These are phyloP conservation scores for Pocillopora meandrina DNA, from an alignment of 92 coral and sea anemone genomes.

Conservation along the genomic window DNA sequence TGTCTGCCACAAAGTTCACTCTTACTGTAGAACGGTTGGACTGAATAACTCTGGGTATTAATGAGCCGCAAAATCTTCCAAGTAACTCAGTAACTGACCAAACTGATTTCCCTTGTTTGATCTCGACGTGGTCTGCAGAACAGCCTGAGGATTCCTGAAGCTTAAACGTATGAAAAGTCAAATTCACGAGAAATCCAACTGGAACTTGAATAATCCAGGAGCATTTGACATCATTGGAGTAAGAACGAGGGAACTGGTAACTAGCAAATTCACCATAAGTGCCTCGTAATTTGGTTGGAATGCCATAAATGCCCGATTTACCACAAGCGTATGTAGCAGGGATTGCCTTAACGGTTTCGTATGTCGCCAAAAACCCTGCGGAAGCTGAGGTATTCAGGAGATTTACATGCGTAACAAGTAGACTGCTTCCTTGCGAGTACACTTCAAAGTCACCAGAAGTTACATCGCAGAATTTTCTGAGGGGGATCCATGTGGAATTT, in stretches of 20 bases:
- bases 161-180: constrained; percentile 40
- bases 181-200: constrained; percentile 19
- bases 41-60: constrained; percentile 11
- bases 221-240: constrained; percentile 47
- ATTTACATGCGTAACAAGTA: constrained; percentile 30
- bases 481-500: constrained; percentile 9
- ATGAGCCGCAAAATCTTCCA: constrained; percentile 50
- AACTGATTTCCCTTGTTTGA: neutral
- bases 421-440: constrained; percentile 45
- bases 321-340: constrained; percentile 61
- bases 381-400: too few species aligned
- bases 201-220: constrained; percentile 53
- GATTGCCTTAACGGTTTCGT: constrained; percentile 30
- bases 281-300: neutral
- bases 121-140: constrained; percentile 32
- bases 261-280: constrained; percentile 27
- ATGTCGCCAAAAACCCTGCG: constrained; percentile 46
- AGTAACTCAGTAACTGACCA: neutral
- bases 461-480: constrained; percentile 28
- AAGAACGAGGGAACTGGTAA: constrained; percentile 36
- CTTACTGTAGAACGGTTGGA: constrained; percentile 38
- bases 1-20: constrained; percentile 44
- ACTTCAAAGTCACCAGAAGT: neutral
- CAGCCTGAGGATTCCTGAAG: constrained; percentile 42
- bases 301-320: neutral